Evolutionary conservation across 2,888 invertebrate species (phyloP), one percentile per base, ranked within the genome.

Genomic region (Parnassius mnemosyne): DNA sequence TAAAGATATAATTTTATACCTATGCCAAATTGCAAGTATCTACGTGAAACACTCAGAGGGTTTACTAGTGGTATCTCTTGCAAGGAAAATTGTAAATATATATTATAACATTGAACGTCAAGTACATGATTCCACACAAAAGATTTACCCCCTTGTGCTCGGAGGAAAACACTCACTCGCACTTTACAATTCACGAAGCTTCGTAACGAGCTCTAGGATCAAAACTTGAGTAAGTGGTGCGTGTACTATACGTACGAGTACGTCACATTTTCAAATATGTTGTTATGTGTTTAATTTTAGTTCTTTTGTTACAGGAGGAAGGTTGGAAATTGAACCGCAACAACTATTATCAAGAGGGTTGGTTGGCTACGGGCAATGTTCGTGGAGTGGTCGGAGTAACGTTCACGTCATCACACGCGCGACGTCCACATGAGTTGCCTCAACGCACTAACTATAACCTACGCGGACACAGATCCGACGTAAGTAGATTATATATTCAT

Each of bases 271-370:
- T 34, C 34, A 34, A 34, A 34, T 34, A 34, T 34, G 34, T 34
- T 7, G 34, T 5, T 34, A 7, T 34, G 5, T 34, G 34, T 34
- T 34, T 34, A 20, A 43, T 54, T 34, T 57, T 57, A 47, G 10
- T n/a, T 10, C 58, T 62, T 55, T 56, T 72, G 66, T 44, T 57
- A 7, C 90, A 97, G 97, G 97, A 97, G 85, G 97, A 97, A 84
- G 97, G 97, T 73, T 98, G 98, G 98, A 98, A 98, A 90, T 89
- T 98, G 76, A 98, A 98, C 89, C 94, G 97, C 74, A 96, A 96
- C 78, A 97, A 97, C 92, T 98, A 98, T 87, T 98, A 98, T 83
- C 97, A 98, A 90, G 98, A 99, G 87, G 99, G 98, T 56, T 99
- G 99, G 99, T 92, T 99, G 79, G 98, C 98, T 66, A 97, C 97